Evolutionary conservation across 2,113 vertebrate genomes (phyloP).

Genomic region (Tragelaphus strepsiceros): DNA sequence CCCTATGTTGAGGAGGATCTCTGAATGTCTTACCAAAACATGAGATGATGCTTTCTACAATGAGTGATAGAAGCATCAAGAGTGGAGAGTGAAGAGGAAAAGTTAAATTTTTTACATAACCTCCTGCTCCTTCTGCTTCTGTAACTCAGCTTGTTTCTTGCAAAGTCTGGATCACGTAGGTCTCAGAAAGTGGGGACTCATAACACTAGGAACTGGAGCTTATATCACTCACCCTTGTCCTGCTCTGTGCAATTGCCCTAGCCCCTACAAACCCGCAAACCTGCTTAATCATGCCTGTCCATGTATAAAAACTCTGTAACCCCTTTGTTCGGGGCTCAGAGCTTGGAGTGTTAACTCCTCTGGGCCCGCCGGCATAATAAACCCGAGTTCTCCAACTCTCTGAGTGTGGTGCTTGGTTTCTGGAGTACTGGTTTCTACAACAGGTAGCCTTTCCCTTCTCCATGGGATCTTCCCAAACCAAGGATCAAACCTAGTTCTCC

Average conservation of each 20-base stretch:
- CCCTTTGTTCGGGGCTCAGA: background rate
- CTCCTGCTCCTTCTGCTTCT: background rate
- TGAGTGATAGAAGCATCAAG: background rate
- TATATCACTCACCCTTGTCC: background rate
- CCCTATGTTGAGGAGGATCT: background rate
- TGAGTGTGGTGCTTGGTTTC: background rate
- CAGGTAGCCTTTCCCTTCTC: background rate
- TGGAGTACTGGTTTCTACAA: background rate
- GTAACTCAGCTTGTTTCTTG: background rate
- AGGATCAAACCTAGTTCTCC: background rate
- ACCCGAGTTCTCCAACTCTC: background rate
- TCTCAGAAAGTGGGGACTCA: background rate
- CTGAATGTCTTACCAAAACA: background rate
- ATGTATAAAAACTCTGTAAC: background rate
- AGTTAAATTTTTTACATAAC: background rate
- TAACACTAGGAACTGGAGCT: background rate
- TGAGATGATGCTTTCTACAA: background rate
- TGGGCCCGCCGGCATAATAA: rapidly evolving
- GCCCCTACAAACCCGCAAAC: background rate
- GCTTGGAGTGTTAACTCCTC: background rate
- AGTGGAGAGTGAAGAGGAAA: background rate
- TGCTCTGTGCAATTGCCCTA: background rate
- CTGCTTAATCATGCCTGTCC: background rate
- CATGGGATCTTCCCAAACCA: background rate
- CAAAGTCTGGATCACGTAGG: background rate